Base-by-base conservation (phyloP, 2,797 vertebrate genomes). In the Sebastes umbrosus region DNA sequence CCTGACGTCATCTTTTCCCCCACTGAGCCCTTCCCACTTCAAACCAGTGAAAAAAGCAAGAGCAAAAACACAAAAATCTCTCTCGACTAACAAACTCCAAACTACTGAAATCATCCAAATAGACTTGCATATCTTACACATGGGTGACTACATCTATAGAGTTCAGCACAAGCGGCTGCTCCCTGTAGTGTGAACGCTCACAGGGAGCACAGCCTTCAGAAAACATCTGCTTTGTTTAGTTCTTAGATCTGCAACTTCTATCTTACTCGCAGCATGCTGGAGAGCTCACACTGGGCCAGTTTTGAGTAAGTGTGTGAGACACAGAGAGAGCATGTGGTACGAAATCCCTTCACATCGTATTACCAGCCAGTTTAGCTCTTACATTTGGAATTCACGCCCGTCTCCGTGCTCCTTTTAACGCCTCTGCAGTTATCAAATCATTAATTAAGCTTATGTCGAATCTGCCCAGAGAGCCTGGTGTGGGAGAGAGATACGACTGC, bases 401-500 rank as follows among this genome's bases (percentile, higher is more conserved):
- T 84, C 82, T 90, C 77, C 22, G 2, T 36, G 67, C 85, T 77
- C 80, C 77, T 84, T 84, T 87, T 84, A 91, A 88, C 39, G 27
- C 83, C 84, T 88, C 87, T 88, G 83, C 68, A 84, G 83, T 91
- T 90, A 93, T 92, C 83, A 91, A 81, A 90, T 86, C 69, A 79
- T 90, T 91, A 93, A 94, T 93, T 94, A 94, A 89, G 85, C 88
- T 84, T 73, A 72, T 86, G 85, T 83, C 68, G 67, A 90, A 88
- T 86, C 84, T 73, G 84, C 83, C 81, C 77, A 73, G 77, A 83
- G 84, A 87, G 84, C 66, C 68, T 63, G 59, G 77, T 71, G 86
- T 80, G 69, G 78, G 77, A 83, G 81, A 79, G 74, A 78, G 75
- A 83, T 84, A 82, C 16, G 66, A 84, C 79, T 69, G 32, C 75